Evolutionary conservation across 2,113 vertebrate genomes (phyloP), one percentile per base, ranked within the genome.

Genomic region (Epinephelus lanceolatus): DNA sequence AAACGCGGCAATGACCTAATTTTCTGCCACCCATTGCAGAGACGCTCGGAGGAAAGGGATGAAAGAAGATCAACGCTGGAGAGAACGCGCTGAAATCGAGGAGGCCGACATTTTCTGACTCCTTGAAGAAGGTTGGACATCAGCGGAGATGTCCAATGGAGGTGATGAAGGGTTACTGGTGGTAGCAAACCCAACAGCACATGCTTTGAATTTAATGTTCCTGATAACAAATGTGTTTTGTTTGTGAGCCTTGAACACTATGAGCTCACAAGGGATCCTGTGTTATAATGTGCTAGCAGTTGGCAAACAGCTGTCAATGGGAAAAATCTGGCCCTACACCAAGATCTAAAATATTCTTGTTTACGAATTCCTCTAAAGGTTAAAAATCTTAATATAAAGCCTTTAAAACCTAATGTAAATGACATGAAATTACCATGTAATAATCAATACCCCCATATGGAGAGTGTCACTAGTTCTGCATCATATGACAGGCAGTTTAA

Each of bases 1-100:
- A 91, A 85, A 86, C 71, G 55, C 69, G 61, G 78, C 53, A 21
- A 55, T 92, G 89, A 87, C 80, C 86, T 78, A 37, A 88, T 87
- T 84, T 87, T 76, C 60, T 40, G 63, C 83, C 72, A 70, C 73
- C 25, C 66, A 66, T 71, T 5, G 1, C 53, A 59, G 65, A 80
- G 69, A 68, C 42, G 52, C 49, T 1, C 30, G 13, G 49, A 67
- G 51, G 51, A 23, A 5, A 65, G 21, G 59, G 33, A 81, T 72
- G 53, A 51, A 67, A 69, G 53, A 40, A 42, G 68, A 76, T 81
- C 63, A 51, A 19, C 52, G 23, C 14, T 21, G 33, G 40, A 69
- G 74, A 69, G 37, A 61, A 55, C 0, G 4, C 23, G 7, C 49
- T 76, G 33, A 56, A 81, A 78, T 25, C 3, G 3, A 3, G 45